Base-by-base conservation (phyloP, 1,140 invertebrate species). In the Brachionus paranguensis region DNA sequence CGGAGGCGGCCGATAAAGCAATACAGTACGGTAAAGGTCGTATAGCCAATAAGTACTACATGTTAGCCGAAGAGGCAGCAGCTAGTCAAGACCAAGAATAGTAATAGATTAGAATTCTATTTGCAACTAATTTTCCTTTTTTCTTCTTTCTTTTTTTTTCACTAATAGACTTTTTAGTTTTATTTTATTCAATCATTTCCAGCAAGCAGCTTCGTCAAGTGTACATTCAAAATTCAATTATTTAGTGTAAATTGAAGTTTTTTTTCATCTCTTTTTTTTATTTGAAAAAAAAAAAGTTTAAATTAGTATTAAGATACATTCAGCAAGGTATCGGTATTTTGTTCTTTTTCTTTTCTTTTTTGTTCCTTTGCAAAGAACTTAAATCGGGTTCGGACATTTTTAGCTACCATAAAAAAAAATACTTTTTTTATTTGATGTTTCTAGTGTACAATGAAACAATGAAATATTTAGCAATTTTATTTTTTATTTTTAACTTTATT, bases 21-120 rank as follows among this genome's bases (percentile, higher is more conserved):
- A 92, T 90, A 86, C 78, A 81, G 27, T 64, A 47, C 41, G 78
- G 78, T 24, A 92, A 92, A 85, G 91, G 91, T 76, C 88, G 90
- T 74, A 86, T 92, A 65, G 91, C 91, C 11, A 91, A 89, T 85
- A 91, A 92, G 86, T 92, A 90, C 85, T 92, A 90, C 85, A 88
- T 88, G 85, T 85, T 90, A 74, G 90, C 91, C 17, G 91, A 92
- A 86, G 89, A 91, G 85, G 87, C 88, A 11, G 88, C 85, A 47
- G 72, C 72, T 72, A 72, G 68, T 72, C 68, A 72, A 72, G 68
- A 72, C 3, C 37, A 72, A 41, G 12, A 72, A 10, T 12, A 72
- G n/a, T 0, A 3, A 50, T 50, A 50, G 47, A 60, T 27, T 60
- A 60, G 53, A 20, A 14, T 17, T 70, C 33, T 68, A 33, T 64